Conservation (phyloP, 2,888 invertebrate genomes). For the Myopa testacea region DNA sequence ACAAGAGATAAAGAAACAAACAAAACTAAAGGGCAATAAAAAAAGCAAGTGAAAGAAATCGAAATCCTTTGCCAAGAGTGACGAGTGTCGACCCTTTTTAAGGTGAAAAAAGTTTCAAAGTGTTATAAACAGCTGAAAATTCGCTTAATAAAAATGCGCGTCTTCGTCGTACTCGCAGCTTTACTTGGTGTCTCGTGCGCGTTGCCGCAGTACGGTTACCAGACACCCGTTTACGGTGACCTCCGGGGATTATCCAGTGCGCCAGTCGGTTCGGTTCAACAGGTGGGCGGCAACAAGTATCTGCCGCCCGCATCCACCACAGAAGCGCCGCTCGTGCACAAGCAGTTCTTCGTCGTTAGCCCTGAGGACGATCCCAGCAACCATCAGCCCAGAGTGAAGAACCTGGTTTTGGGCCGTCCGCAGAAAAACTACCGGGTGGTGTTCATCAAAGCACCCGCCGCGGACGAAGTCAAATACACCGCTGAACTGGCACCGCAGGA, state of each 20-base stretch:
- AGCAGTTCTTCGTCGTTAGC: slow-evolving; percentile 65
- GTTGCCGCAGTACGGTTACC: slow-evolving; percentile 63
- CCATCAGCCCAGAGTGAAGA: slow-evolving; percentile 55
- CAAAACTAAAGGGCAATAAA: neutral
- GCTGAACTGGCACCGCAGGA: slow-evolving; percentile 66
- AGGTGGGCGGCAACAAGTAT: slow-evolving; percentile 58
- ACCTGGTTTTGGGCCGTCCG: slow-evolving; percentile 63
- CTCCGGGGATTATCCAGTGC: slow-evolving; percentile 41
- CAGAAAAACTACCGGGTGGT: slow-evolving; percentile 67
- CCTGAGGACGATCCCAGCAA: slow-evolving; percentile 63
- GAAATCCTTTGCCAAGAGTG: slow-evolving; percentile 15
- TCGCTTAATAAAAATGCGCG: slow-evolving; percentile 48
- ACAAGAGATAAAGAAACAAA: neutral
- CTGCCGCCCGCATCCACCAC: slow-evolving; percentile 58
- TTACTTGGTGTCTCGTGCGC: slow-evolving; percentile 54
- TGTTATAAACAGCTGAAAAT: no score
- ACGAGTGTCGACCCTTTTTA: neutral
- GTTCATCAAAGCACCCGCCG: slow-evolving; percentile 66
- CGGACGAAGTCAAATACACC: slow-evolving; percentile 59
- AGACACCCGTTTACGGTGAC: slow-evolving; percentile 38
- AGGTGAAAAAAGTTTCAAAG: no score
- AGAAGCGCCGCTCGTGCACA: slow-evolving; percentile 61
- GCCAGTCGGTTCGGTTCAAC: slow-evolving; percentile 40
- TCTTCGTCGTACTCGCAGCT: slow-evolving; percentile 49
- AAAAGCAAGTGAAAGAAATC: neutral